Evolutionary conservation across 2,888 invertebrate genomes (phyloP).

Genomic region (Notodonta dromedarius): DNA sequence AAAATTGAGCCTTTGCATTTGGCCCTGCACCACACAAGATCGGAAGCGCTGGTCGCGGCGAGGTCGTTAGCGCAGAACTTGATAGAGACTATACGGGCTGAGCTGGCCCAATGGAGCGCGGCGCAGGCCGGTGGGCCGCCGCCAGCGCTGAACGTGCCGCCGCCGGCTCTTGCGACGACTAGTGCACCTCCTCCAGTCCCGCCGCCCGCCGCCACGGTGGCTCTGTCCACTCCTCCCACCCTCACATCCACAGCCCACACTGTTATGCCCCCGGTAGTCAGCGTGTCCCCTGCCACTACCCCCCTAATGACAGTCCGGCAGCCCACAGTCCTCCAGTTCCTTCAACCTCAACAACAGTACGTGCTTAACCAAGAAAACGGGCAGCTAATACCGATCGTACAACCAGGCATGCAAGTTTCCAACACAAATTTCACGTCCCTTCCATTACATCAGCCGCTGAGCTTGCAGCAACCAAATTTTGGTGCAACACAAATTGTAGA

Average conservation of each 20-base stretch:
- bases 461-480: slow-evolving; percentile 72
- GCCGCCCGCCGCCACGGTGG: slow-evolving; percentile 61
- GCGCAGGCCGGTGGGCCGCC: slow-evolving; percentile 75
- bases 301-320: slow-evolving; percentile 79
- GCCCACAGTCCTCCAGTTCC: slow-evolving; percentile 72
- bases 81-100: slow-evolving; percentile 89
- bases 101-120: slow-evolving; percentile 79
- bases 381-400: slow-evolving; percentile 78
- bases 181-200: slow-evolving; percentile 64
- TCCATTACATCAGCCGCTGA: slow-evolving; percentile 67
- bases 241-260: slow-evolving; percentile 62
- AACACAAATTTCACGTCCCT: slow-evolving; percentile 74
- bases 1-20: slow-evolving; percentile 90
- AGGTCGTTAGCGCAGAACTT: slow-evolving; percentile 90
- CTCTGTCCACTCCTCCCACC: slow-evolving; percentile 63
- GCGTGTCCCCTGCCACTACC: slow-evolving; percentile 67
- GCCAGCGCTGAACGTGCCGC: slow-evolving; percentile 72
- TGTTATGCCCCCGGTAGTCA: slow-evolving; percentile 71
- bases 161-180: slow-evolving; percentile 67
- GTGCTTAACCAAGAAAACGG: slow-evolving; percentile 78
- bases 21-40: slow-evolving; percentile 89
- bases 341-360: slow-evolving; percentile 75
- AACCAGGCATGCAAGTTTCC: slow-evolving; percentile 75
- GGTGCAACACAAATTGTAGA: slow-evolving; percentile 74
- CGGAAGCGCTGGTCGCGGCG: slow-evolving; percentile 87